phyloP scores from a whole-genome alignment of 2,113 vertebrate species.

The Pungitius pungitius region DNA sequence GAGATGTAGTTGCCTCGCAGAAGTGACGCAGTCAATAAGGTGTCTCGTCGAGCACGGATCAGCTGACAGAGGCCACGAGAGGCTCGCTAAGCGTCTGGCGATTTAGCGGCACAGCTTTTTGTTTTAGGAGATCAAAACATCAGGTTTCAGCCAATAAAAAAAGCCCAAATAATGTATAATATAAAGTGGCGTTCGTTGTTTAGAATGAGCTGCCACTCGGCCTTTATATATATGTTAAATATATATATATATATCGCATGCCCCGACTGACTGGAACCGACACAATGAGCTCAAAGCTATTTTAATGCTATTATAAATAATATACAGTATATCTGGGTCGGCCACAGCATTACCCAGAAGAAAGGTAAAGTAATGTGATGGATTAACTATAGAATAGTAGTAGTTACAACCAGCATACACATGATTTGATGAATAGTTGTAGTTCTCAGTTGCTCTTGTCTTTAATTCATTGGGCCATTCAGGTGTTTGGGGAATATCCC shows the following conservation, averaged over 20 bases:
- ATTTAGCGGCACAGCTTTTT: background rate
- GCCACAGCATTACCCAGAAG: background rate
- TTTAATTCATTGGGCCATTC: background rate
- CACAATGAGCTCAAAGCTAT: background rate
- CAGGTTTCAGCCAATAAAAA: too few relatives aligned
- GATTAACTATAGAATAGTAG: background rate
- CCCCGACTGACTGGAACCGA: too few relatives aligned
- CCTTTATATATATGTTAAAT: too few relatives aligned
- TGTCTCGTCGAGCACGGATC: background rate
- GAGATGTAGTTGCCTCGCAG: background rate
- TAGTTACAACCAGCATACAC: background rate
- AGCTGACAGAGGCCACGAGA: background rate
- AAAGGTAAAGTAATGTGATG: background rate
- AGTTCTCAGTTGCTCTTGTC: background rate
- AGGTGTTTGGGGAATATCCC: background rate
- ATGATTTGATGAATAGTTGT: background rate
- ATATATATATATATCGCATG: too few relatives aligned
- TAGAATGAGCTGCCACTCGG: too few relatives aligned
- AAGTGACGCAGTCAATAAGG: constrained; percentile 14
- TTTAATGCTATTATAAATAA: background rate
- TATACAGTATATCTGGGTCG: background rate
- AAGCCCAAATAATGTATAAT: too few relatives aligned
- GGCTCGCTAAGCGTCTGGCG: background rate
- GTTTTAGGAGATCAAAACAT: background rate
- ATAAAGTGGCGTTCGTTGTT: too few relatives aligned